A percentile compares a stretch with the other conserved stretches of the same genome.
Conservation (phyloP, 2,888 invertebrate genomes). For the Stenichneumon culpator region DNA sequence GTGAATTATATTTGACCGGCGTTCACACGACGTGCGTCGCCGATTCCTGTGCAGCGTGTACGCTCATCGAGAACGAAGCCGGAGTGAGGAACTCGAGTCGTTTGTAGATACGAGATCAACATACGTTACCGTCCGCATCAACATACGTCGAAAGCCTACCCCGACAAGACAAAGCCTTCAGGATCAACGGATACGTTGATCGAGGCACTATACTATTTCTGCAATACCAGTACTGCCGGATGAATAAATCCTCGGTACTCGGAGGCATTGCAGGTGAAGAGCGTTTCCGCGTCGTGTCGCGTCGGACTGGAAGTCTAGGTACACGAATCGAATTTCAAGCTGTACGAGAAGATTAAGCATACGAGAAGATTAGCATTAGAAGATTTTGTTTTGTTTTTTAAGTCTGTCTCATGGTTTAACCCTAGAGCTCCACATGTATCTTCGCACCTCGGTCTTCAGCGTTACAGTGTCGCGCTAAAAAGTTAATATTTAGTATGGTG, state of each 20-base stretch:
- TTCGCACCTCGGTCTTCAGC: not conserved
- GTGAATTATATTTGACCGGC: conserved; percentile 25
- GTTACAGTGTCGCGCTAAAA: not conserved
- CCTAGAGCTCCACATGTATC: not conserved
- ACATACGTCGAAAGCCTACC: conserved; percentile 14
- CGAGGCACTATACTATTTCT: conserved; percentile 9
- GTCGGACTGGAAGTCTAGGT: not conserved
- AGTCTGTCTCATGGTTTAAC: no score
- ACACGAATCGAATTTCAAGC: not conserved
- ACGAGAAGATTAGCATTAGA: no score
- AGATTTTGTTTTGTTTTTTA: not conserved
- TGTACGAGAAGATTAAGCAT: not conserved
- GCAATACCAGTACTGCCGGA: conserved; percentile 7
- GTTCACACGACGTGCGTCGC: conserved; percentile 15
- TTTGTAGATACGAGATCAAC: conserved; percentile 22
- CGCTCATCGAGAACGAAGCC: not conserved
- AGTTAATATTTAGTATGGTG: no score
- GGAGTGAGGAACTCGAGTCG: conserved; percentile 2
- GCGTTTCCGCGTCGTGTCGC: conserved; percentile 5
- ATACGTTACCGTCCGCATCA: conserved; percentile 20
- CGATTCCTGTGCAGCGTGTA: not conserved
- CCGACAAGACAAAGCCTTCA: conserved; percentile 23
- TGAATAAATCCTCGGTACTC: conserved; percentile 11
- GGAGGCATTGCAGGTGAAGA: not conserved
- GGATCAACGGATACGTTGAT: conserved; percentile 18